Evolutionary conservation across 2,113 vertebrate genomes (phyloP), one percentile per base, ranked within the genome.

Genomic region (Hydrochoerus hydrochaeris): DNA sequence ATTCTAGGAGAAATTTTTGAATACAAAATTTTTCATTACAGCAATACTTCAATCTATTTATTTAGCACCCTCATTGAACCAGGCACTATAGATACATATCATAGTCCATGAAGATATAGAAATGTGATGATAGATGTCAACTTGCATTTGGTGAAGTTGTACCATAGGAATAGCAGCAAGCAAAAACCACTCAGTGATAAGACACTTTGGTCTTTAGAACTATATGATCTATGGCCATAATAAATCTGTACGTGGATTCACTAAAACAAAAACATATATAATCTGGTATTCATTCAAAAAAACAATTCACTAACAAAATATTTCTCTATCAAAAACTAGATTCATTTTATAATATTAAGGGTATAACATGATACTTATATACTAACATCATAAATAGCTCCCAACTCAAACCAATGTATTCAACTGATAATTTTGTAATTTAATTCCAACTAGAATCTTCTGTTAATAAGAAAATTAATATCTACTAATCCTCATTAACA

Each of bases 381-480:
- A 58, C 73, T 92, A 96, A 94, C 71, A 4, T 54, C 35, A 71
- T 1, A 75, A 58, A 96, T 0, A 96, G 87, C 95, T 92, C 94
- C 52, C 46, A 97, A 91, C 67, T 54, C 52, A 54, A 54, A 57
- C 54, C 54, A 57, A 86, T 20, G 26, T 32, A 73, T 81, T 52
- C 41, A 41, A 91, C 90, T 94, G 88, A 85, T 93, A 97, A 35
- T 77, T 96, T 52, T 81, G 44, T 12, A 89, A 97, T 95, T 97
- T 91, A 97, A 54, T 80, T 82, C 91, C 73, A 95, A 97, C 24
- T 95, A 84, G 84, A 96, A 88, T 95, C 88, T 95, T 81, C 73
- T 92, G 16, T 35, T 92, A 96, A 38, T 81, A 78, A 97, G 82
- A 95, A 93, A 97, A 96, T 38, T 73, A 38, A n/a, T 60, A 71